A percentile compares a stretch with the other conserved stretches of the same genome.
These are phyloP conservation scores for Cichladusa arquata DNA, from an alignment of 2,113 vertebrate species.

Conservation along the genomic window DNA sequence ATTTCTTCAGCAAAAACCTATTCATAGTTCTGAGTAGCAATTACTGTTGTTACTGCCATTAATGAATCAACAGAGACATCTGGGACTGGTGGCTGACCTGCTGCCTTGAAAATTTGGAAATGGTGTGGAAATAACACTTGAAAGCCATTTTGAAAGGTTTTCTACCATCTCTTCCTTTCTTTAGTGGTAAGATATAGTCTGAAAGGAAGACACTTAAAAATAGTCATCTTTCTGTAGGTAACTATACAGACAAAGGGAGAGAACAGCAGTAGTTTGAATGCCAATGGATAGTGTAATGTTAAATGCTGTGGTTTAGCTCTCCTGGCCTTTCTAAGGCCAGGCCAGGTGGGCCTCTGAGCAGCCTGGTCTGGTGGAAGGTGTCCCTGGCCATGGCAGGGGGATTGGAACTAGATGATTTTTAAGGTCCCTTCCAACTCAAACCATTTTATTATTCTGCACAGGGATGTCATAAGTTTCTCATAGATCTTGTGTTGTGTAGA, in stretches of 20 bases:
- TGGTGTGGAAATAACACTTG: constrained; percentile 3
- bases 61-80: not conserved
- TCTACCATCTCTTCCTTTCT: not conserved
- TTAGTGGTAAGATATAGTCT: not conserved
- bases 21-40: constrained; percentile 26
- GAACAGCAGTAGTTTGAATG: not conserved
- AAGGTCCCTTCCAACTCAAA: not conserved
- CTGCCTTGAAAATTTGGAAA: constrained; percentile 14
- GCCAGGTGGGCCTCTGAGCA: not conserved
- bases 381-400: not conserved
- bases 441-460: not conserved
- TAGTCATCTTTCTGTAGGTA: not conserved
- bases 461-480: not conserved
- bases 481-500: not conserved
- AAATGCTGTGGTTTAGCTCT: not conserved
- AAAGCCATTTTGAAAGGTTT: not conserved
- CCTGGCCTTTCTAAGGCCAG: not conserved
- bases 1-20: not conserved
- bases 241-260: not conserved
- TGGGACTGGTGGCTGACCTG: not conserved
- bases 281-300: not conserved
- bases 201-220: not conserved
- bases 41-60: not conserved
- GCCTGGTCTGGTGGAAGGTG: not conserved
- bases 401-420: not conserved